Base-by-base conservation (phyloP, 2,113 vertebrate species). In the Rhynchomys soricoides region DNA sequence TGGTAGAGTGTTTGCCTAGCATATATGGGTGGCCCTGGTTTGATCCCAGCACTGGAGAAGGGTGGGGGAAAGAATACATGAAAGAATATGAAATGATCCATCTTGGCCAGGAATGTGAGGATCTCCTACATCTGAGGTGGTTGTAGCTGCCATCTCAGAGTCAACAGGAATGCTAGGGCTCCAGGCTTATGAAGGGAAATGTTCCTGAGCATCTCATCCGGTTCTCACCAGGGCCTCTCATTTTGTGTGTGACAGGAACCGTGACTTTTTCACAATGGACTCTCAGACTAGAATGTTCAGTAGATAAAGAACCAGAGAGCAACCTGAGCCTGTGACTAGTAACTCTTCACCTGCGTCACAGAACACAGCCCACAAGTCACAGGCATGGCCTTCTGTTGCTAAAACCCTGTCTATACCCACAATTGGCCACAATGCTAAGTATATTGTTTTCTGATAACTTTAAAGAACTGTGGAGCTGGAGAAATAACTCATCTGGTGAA, bases 131-230 rank as follows among this genome's bases (percentile, higher is more conserved):
- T 3, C 15, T 70, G 34, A 21, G 7, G 45, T 90, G 77, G 50
- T 45, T 5, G 13, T 1, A 48, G 62, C 45, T 40, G 55, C 24
- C 1, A 21, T 57, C 52, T 34, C 8, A 11, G 21, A 7, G 29
- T 22, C 57, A 77, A 52, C 0, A 5, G 9, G n/a, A 59, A 22
- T 0, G 0, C 22, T 3, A 19, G 59, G 24, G 24, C 37, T 7
- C 37, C 50, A 31, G 24, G 55, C 55, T 31, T 19, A 11, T 40
- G n/a, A 2, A 37, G 57, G 40, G 31, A 52, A 83, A 26, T 59
- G 34, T 91, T 26, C 79, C 50, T 13, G 5, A 7, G 37, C 24
- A 45, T 74, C 55, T 74, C 50, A 52, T 37, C 66, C 59, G 40
- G 57, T 78, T 74, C 68, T 95, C 78, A 52, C 2, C 12, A 29